phyloP scores from a whole-genome alignment of 2,888 invertebrate genomes.

The Eurois occulta region DNA sequence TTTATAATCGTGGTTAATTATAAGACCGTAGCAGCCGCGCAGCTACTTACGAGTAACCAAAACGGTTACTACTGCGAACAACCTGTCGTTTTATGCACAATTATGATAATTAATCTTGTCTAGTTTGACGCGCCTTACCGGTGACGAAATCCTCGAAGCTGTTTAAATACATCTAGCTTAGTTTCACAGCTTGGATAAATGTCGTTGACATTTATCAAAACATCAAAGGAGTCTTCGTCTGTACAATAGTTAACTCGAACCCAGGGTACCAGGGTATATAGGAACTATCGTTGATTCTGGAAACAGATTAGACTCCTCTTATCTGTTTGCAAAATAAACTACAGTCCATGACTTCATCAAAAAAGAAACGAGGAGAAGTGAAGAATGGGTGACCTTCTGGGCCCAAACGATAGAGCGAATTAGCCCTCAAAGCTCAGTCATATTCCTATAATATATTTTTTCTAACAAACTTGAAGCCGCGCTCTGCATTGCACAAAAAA shows the following conservation, averaged over 20 bases:
- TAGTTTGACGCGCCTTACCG: constrained; percentile 27
- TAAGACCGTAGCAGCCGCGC: background rate
- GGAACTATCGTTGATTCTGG: background rate
- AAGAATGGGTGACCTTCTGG: background rate
- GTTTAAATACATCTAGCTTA: constrained; percentile 3
- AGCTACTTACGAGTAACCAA: constrained; percentile 1
- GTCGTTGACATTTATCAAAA: background rate
- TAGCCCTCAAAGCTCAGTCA: background rate
- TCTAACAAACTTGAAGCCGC: background rate
- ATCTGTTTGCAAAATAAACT: background rate
- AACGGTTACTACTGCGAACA: background rate
- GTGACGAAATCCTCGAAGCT: constrained; percentile 34
- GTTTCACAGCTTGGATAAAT: background rate
- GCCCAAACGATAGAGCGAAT: background rate
- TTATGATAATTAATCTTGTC: constrained; percentile 49
- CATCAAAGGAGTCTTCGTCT: background rate
- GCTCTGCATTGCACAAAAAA: constrained; percentile 13
- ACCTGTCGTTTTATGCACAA: constrained; percentile 43
- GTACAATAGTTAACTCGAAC: background rate
- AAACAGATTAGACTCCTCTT: background rate
- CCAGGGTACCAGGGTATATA: background rate
- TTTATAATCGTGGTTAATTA: constrained; percentile 7
- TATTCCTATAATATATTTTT: background rate
- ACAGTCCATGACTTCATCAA: background rate
- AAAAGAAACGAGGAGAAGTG: background rate